Evolutionary conservation across 2,113 vertebrate species (phyloP).

Genomic region (Nannospalax galili): DNA sequence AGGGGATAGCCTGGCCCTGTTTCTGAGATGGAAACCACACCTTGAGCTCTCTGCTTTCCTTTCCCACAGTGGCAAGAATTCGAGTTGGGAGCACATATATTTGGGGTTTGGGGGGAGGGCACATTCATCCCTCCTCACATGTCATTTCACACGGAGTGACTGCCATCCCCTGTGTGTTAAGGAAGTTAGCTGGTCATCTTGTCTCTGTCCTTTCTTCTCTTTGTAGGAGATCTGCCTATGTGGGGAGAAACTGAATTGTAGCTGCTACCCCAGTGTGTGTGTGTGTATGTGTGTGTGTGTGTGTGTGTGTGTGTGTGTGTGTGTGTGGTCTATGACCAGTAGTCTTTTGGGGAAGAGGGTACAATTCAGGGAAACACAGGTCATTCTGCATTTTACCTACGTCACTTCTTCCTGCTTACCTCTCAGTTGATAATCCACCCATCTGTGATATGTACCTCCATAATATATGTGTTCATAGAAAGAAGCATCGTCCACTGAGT

Average conservation of each 20-base stretch:
- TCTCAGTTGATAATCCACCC: neutral
- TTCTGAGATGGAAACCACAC: neutral
- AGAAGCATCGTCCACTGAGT: neutral
- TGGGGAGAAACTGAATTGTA: neutral
- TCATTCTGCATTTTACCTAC: neutral
- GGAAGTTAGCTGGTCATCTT: neutral
- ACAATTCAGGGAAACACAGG: neutral
- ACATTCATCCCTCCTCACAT: neutral
- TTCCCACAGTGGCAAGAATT: neutral
- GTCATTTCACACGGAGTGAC: neutral
- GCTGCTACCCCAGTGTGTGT: neutral
- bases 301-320: neutral
- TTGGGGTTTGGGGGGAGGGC: rapidly evolving
- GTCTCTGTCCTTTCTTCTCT: neutral
- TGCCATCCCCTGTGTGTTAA: neutral
- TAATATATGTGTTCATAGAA: neutral
- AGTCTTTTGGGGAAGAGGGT: neutral
- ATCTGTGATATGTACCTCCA: neutral
- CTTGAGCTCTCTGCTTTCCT: constrained; percentile 16
- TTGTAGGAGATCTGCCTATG: neutral
- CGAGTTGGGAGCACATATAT: neutral
- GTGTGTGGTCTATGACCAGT: neutral
- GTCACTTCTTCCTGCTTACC: neutral
- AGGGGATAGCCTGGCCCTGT: neutral
- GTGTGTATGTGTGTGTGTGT: neutral